Percentiles rank a stretch among this genome's conserved stretches.
Conservation (phyloP, 2,797 vertebrate species). For the Acanthurus tractus region DNA sequence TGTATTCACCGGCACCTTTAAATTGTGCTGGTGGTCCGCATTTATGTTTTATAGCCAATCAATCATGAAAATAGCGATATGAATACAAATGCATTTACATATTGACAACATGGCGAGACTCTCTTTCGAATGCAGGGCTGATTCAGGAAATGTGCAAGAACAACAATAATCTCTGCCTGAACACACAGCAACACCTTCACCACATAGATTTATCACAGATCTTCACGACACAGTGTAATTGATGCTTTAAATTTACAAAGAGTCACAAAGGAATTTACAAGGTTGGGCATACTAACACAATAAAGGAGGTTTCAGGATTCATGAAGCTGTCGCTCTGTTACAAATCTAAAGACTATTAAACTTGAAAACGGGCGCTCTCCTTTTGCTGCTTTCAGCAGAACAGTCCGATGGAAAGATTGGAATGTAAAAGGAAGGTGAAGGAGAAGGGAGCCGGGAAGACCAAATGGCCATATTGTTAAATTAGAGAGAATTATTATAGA, state of each 20-base stretch:
- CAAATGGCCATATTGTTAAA: slow-evolving; percentile 77
- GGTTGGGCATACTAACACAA: slow-evolving; percentile 73
- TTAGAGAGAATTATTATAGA: slow-evolving; percentile 84
- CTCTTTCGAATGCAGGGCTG: slow-evolving; percentile 45
- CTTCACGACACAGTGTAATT: slow-evolving; percentile 67
- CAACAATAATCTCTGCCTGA: slow-evolving; percentile 43
- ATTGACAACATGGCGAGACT: slow-evolving; percentile 53
- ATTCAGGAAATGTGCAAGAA: slow-evolving; percentile 38
- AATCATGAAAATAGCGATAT: slow-evolving; percentile 61
- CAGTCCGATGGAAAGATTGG: slow-evolving; percentile 59
- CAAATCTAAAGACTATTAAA: slow-evolving; percentile 82
- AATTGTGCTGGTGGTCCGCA: slow-evolving; percentile 44
- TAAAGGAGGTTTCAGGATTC: slow-evolving; percentile 72
- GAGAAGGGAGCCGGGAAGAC: slow-evolving; percentile 32
- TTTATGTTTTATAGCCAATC: slow-evolving; percentile 64
- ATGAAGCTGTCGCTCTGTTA: slow-evolving; percentile 75
- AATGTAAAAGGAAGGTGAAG: slow-evolving; percentile 35
- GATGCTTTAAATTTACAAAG: slow-evolving; percentile 82
- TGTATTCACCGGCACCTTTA: slow-evolving; percentile 44
- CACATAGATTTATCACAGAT: slow-evolving; percentile 70
- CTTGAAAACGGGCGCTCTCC: slow-evolving; percentile 75
- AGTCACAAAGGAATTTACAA: slow-evolving; percentile 82
- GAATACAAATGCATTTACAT: slow-evolving; percentile 55
- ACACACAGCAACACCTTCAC: slow-evolving; percentile 21
- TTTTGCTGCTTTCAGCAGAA: slow-evolving; percentile 84